Evolutionary conservation across 2,888 invertebrate genomes (phyloP).

Genomic region (Pheosia gnoma): DNA sequence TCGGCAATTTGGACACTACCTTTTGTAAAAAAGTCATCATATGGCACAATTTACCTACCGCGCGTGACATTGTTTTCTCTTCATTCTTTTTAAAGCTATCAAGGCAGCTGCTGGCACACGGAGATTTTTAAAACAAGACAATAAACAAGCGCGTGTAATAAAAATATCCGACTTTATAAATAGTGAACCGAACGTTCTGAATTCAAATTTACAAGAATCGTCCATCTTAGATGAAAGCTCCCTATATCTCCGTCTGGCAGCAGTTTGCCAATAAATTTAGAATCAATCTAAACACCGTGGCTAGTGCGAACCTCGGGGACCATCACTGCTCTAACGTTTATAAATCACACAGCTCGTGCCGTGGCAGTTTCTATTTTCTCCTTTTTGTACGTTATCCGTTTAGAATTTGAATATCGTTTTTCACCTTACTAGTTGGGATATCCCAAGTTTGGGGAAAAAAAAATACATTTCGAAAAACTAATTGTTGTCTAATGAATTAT

Average conservation of each 20-base stretch:
- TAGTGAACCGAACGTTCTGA: constrained; percentile 20
- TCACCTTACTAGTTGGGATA: too few species aligned
- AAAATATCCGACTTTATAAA: constrained; percentile 8
- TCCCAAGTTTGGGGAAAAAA: background rate
- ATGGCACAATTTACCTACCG: too few species aligned
- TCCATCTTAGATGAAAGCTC: constrained; percentile 65
- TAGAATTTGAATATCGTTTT: constrained; percentile 29
- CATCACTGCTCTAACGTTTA: constrained; percentile 33
- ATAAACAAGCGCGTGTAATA: background rate
- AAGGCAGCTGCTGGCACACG: background rate
- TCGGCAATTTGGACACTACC: too few species aligned
- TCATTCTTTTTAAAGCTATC: background rate
- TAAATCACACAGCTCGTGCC: constrained; percentile 34
- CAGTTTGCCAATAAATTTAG: constrained; percentile 73
- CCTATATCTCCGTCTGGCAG: constrained; percentile 49
- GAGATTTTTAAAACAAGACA: background rate
- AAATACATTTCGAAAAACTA: too few species aligned
- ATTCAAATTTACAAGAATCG: constrained; percentile 58
- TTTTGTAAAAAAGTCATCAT: too few species aligned
- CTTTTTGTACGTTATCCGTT: constrained; percentile 22
- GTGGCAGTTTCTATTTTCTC: constrained; percentile 17
- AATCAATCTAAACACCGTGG: constrained; percentile 64
- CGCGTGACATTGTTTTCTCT: too few species aligned
- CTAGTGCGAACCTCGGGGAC: constrained; percentile 33
- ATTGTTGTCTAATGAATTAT: too few species aligned